These are phyloP conservation scores for Danaus plexippus DNA, from an alignment of 1,140 invertebrate genomes.

Conservation along the genomic window DNA sequence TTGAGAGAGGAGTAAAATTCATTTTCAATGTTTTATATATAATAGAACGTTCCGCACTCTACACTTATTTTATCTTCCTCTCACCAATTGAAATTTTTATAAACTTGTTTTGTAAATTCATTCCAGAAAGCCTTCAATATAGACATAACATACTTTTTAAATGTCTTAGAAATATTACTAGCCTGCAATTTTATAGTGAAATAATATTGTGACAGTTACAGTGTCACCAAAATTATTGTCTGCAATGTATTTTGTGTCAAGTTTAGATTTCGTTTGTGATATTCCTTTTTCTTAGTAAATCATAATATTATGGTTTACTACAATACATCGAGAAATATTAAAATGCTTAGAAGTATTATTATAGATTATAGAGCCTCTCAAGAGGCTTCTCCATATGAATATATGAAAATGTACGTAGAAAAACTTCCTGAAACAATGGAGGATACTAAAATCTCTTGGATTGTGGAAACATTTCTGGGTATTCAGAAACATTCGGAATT, in stretches of 20 bases:
- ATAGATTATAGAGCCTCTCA: constrained; percentile 32
- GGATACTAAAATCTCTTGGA: constrained; percentile 52
- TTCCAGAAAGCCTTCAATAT: too few species aligned
- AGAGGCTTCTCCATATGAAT: constrained; percentile 49
- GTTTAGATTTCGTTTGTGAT: constrained; percentile 29
- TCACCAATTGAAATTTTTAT: too few species aligned
- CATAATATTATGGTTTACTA: constrained; percentile 53
- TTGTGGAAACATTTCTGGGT: constrained; percentile 50
- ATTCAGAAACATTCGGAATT: constrained; percentile 47
- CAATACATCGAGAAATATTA: constrained; percentile 52
- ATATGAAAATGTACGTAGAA: constrained; percentile 53
- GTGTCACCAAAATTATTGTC: constrained; percentile 37
- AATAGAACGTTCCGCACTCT: too few species aligned
- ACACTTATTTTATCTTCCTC: too few species aligned
- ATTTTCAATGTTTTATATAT: too few species aligned
- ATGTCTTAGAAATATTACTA: too few species aligned
- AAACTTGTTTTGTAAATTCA: too few species aligned
- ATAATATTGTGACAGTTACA: too few species aligned
- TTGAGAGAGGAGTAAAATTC: background rate
- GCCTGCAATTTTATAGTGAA: too few species aligned
- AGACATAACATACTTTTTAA: too few species aligned
- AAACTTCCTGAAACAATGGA: constrained; percentile 41
- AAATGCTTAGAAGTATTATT: constrained; percentile 45
- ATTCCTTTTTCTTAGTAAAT: constrained; percentile 14
- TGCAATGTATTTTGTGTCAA: constrained; percentile 29